These are phyloP conservation scores for Rhinogobius similis DNA, from an alignment of 2,113 vertebrate species.

Conservation along the genomic window DNA sequence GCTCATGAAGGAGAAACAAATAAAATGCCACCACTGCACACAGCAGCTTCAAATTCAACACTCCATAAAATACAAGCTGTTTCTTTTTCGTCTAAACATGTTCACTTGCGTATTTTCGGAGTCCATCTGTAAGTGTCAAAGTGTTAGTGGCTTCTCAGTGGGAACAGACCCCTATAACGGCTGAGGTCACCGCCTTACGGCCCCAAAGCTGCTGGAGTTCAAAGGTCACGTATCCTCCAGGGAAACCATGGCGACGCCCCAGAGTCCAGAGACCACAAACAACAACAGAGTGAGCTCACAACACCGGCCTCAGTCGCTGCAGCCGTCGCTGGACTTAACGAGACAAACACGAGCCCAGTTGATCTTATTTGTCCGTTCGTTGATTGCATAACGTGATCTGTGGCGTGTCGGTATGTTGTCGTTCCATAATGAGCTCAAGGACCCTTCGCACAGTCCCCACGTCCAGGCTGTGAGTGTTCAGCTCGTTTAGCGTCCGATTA, in stretches of 20 bases:
- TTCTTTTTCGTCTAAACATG: background rate
- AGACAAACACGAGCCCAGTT: slow-evolving; percentile 16
- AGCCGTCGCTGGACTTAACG: slow-evolving; percentile 40
- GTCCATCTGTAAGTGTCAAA: slow-evolving; percentile 16
- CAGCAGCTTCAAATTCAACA: background rate
- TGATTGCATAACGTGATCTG: slow-evolving; percentile 14
- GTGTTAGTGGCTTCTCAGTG: slow-evolving; percentile 45
- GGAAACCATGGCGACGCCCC: slow-evolving; percentile 61
- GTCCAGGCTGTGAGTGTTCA: slow-evolving; percentile 24
- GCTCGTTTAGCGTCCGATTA: slow-evolving; percentile 60
- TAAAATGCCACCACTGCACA: background rate
- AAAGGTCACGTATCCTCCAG: slow-evolving; percentile 56
- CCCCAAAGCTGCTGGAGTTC: slow-evolving; percentile 55
- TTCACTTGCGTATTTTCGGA: slow-evolving; percentile 18
- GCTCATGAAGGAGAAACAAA: background rate
- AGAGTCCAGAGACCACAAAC: slow-evolving; percentile 39
- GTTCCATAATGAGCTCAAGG: slow-evolving; percentile 29
- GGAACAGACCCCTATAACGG: slow-evolving; percentile 64
- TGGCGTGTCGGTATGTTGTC: slow-evolving; percentile 1
- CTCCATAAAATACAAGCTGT: background rate
- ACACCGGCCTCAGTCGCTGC: background rate
- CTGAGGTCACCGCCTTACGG: slow-evolving; percentile 57
- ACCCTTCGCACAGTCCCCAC: slow-evolving; percentile 18
- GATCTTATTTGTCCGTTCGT: slow-evolving; percentile 24
- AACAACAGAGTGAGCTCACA: slow-evolving; percentile 28